These are phyloP conservation scores for Danionella cerebrum DNA, from an alignment of 2,113 vertebrate species.

Conservation along the genomic window DNA sequence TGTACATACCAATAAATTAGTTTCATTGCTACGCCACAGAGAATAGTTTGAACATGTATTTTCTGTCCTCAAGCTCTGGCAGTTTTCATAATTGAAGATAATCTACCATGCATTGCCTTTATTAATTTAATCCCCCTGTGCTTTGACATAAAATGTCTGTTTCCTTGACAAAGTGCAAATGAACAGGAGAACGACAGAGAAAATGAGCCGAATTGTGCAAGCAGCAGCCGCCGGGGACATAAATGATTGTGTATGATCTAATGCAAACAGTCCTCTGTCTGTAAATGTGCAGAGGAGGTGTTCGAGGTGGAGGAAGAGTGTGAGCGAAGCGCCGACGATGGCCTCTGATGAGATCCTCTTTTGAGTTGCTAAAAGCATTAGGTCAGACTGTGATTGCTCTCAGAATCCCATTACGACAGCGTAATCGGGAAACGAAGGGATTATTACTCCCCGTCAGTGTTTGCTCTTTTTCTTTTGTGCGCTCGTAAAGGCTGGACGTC, in stretches of 20 bases:
- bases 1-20: slow-evolving; percentile 2
- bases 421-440: slow-evolving; percentile 6
- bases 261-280: slow-evolving; percentile 45
- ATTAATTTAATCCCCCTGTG: slow-evolving; percentile 27
- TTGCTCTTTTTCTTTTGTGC: slow-evolving; percentile 9
- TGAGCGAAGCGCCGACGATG: background rate
- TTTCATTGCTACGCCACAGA: background rate
- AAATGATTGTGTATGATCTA: slow-evolving; percentile 49
- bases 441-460: slow-evolving; percentile 15
- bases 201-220: slow-evolving; percentile 39
- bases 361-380: slow-evolving; percentile 18
- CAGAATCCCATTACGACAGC: slow-evolving; percentile 4
- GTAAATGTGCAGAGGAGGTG: background rate
- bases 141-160: slow-evolving; percentile 29
- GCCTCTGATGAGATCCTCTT: slow-evolving; percentile 16
- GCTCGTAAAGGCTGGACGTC: background rate
- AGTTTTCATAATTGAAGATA: slow-evolving; percentile 25
- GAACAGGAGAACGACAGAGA: slow-evolving; percentile 26
- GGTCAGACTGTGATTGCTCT: slow-evolving; percentile 3
- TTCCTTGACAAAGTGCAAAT: slow-evolving; percentile 39
- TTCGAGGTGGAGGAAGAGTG: background rate
- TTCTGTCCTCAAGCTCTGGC: slow-evolving; percentile 8
- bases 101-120: slow-evolving; percentile 25
- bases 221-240: slow-evolving; percentile 48
- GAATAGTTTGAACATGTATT: background rate